A percentile compares a stretch with the other conserved stretches of the same genome.
Conservation (phyloP, 1,140 invertebrate species). For the Hylaeus anthracinus region DNA sequence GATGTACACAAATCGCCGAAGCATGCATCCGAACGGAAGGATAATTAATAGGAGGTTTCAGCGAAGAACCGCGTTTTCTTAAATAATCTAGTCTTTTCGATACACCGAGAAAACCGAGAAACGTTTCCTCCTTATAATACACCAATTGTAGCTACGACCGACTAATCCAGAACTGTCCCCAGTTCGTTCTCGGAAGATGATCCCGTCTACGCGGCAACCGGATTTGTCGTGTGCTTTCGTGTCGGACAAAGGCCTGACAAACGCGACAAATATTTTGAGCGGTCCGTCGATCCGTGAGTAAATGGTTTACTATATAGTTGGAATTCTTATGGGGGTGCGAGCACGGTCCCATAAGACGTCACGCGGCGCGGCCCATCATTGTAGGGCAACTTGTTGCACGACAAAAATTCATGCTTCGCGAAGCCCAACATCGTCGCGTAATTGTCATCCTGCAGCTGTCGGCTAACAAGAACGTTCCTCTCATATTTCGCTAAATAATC, state of each 20-base stretch:
- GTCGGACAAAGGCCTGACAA: slow-evolving; percentile 42
- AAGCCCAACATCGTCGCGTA: slow-evolving; percentile 59
- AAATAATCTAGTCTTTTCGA: background rate
- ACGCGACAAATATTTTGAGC: slow-evolving; percentile 79
- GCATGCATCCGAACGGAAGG: background rate
- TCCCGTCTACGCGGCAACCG: slow-evolving; percentile 35
- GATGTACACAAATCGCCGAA: too few relatives aligned
- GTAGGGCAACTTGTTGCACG: slow-evolving; percentile 75
- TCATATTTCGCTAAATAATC: slow-evolving; percentile 55
- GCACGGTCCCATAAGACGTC: slow-evolving; percentile 34
- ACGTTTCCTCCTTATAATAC: background rate
- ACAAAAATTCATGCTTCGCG: slow-evolving; percentile 74
- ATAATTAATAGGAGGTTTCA: background rate
- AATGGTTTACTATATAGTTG: slow-evolving; percentile 72
- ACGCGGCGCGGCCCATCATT: slow-evolving; percentile 32
- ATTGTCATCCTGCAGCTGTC: slow-evolving; percentile 68
- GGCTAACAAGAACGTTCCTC: slow-evolving; percentile 21
- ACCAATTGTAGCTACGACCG: background rate
- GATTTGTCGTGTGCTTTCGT: slow-evolving; percentile 44
- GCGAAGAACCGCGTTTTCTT: background rate
- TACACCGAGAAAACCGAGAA: background rate
- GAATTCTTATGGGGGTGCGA: slow-evolving; percentile 37
- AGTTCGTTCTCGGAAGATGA: slow-evolving; percentile 34
- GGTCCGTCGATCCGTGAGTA: slow-evolving; percentile 73
- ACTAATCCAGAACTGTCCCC: slow-evolving; percentile 40